phyloP scores from a whole-genome alignment of 1,140 invertebrate genomes.

The Bicyclus anynana region DNA sequence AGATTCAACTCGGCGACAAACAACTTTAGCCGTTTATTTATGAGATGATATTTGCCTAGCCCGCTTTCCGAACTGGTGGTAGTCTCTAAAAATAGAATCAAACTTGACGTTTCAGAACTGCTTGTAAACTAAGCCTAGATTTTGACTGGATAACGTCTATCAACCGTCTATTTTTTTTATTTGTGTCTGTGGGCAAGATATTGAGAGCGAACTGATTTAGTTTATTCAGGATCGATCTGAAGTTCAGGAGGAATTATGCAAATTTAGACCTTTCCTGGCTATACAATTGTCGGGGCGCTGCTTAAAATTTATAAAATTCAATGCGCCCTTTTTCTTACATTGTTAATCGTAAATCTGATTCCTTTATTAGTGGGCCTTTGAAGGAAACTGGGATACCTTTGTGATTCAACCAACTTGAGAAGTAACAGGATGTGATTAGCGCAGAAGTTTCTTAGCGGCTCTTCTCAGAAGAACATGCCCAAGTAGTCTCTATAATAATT shows the following conservation, averaged over 20 bases:
- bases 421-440: too few species aligned
- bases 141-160: too few species aligned
- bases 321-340: constrained; percentile 1
- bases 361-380: not conserved
- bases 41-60: too few species aligned
- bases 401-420: not conserved
- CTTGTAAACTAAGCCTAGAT: too few species aligned
- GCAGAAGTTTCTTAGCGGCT: too few species aligned
- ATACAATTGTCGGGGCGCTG: not conserved
- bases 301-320: constrained; percentile 3
- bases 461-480: too few species aligned
- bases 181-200: not conserved
- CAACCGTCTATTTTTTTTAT: not conserved
- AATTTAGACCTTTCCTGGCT: constrained; percentile 2
- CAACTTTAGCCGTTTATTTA: too few species aligned
- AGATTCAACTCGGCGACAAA: too few species aligned
- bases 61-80: too few species aligned
- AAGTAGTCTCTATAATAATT: too few species aligned
- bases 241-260: constrained; percentile 4
- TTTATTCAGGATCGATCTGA: constrained; percentile 5
- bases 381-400: not conserved
- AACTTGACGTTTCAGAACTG: too few species aligned
- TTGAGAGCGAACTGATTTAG: constrained; percentile 8
- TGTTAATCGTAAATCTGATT: not conserved
- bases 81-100: too few species aligned